phyloP scores from a whole-genome alignment of 2,888 invertebrate species.

The Drosophila rubida region DNA sequence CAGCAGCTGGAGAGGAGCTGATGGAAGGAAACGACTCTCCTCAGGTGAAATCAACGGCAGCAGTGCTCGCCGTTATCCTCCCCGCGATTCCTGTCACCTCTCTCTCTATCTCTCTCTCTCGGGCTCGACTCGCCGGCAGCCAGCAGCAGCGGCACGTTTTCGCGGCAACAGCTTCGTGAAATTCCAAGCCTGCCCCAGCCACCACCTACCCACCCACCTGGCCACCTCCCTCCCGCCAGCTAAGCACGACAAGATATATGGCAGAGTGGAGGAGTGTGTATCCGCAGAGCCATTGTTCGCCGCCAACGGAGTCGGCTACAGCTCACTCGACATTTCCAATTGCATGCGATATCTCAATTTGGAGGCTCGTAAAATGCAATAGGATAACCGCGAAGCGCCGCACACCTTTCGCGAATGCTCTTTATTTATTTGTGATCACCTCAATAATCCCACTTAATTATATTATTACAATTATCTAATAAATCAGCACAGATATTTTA shows the following conservation, averaged over 20 bases:
- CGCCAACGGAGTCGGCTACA: constrained; percentile 62
- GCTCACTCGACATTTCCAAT: constrained; percentile 63
- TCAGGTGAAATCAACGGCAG: constrained; percentile 77
- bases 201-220: background rate
- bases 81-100: constrained; percentile 53
- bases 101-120: constrained; percentile 36
- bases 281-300: constrained; percentile 72
- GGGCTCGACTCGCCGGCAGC: constrained; percentile 45
- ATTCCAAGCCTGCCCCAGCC: constrained; percentile 48
- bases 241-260: constrained; percentile 30
- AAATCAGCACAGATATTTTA: no score
- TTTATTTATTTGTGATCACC: no score
- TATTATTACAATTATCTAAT: no score
- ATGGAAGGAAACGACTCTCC: constrained; percentile 41
- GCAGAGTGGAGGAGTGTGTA: constrained; percentile 8
- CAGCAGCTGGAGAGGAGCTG: constrained; percentile 3
- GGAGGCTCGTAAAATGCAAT: constrained; percentile 58
- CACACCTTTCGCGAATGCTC: background rate
- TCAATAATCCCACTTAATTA: no score
- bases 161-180: constrained; percentile 59
- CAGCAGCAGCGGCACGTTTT: constrained; percentile 73
- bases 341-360: constrained; percentile 82
- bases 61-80: constrained; percentile 11
- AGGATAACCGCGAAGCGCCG: constrained; percentile 21
- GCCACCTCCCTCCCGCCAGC: constrained; percentile 11